phyloP scores from a whole-genome alignment of 1,140 invertebrate genomes.

The Meteorus sp. region DNA sequence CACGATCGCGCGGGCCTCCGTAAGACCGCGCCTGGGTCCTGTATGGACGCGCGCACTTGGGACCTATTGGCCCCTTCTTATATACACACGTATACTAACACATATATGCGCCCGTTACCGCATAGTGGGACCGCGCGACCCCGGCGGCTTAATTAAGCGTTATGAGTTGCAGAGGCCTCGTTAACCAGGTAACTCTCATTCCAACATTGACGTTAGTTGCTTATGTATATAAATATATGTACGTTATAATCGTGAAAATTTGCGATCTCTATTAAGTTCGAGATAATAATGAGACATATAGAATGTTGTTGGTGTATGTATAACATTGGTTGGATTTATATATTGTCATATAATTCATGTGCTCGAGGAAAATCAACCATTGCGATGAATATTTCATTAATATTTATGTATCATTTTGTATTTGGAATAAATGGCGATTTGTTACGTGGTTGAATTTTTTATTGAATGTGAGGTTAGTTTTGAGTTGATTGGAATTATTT shows the following conservation, averaged over 20 bases:
- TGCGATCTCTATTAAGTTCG: conserved; percentile 25
- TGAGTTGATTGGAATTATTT: too few relatives aligned
- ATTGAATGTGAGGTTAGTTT: too few relatives aligned
- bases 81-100: conserved; percentile 14
- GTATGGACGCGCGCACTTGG: too few relatives aligned
- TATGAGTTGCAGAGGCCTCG: conserved; percentile 56
- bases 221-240: too few relatives aligned
- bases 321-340: background rate
- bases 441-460: too few relatives aligned
- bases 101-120: background rate
- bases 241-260: conserved; percentile 25
- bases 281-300: conserved; percentile 18
- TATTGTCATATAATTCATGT: too few relatives aligned
- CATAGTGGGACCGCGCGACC: conserved; percentile 7
- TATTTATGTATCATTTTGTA: too few relatives aligned
- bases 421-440: too few relatives aligned
- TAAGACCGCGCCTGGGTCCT: too few relatives aligned
- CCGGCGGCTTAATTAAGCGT: conserved; percentile 58
- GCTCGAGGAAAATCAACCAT: background rate
- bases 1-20: conserved; percentile 56
- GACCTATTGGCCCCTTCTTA: conserved; percentile 29
- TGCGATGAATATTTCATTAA: too few relatives aligned
- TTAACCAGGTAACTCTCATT: conserved; percentile 54
- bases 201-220: too few relatives aligned
- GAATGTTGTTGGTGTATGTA: background rate